Base-by-base conservation (phyloP, 2,113 vertebrate genomes). In the Perca schrenkii region DNA sequence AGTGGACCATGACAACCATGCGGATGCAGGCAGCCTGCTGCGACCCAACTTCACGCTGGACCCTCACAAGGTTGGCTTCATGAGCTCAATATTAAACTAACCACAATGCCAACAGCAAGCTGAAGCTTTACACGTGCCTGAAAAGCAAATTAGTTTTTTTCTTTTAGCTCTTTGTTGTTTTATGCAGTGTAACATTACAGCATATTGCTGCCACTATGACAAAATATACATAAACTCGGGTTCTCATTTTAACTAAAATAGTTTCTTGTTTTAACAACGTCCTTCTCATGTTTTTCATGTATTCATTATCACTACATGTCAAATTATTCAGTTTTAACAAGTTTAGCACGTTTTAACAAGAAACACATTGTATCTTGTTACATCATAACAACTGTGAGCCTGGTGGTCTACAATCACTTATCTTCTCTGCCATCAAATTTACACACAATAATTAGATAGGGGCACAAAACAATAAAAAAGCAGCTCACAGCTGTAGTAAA, bases 1-100 rank as follows among this genome's bases (percentile, higher is more conserved):
- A 86, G 97, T 99, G 86, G 97, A 98, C 83, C 98, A 98, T n/a
- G 97, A 98, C 90, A 99, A 97, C 94, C 97, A 89, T 6, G 97
- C 97, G 3, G 95, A 96, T 74, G 95, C 95, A 85, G 97, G 97
- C 81, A 96, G 97, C 85, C 95, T 99, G 87, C 94, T 99, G 91
- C 88, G 97, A 92, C 96, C 98, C 84, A 96, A 97, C 93, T 99
- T 99, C 89, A 97, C 97, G 65, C 93, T 99, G 89, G 97, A 98
- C 87, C 95, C 97, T 92, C 97, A 98, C 79, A 99, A 99, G 98
- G 98, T 99, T 94, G 87, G 92, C 40, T 13, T 15, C 5, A 49
- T 36, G 3, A 54, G 5, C 25, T 61, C 47, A 16, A 28, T 57
- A 11, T 53, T 25, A 12, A 73, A 66, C n/a, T n/a, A 34, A 50